Evolutionary conservation across 1,140 invertebrate genomes (phyloP).

Genomic region (Gonatopus flavifemur): DNA sequence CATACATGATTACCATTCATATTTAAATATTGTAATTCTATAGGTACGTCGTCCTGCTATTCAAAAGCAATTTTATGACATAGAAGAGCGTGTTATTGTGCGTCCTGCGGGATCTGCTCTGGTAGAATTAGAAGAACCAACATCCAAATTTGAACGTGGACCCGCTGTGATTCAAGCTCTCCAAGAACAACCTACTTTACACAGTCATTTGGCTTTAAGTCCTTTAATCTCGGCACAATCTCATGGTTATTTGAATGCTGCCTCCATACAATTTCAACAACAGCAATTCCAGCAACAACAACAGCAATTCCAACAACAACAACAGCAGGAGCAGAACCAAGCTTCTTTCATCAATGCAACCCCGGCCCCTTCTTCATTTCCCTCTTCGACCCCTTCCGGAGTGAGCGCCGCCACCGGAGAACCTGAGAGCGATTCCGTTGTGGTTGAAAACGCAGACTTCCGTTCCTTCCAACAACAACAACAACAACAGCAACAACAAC

Average conservation of each 20-base stretch:
- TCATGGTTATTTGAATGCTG: constrained; percentile 10
- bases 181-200: constrained; percentile 26
- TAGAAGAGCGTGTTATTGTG: constrained; percentile 65
- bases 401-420: constrained; percentile 20
- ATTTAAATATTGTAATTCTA: constrained; percentile 30
- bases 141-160: constrained; percentile 63
- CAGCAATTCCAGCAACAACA: constrained; percentile 20
- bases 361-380: constrained; percentile 24
- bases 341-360: constrained; percentile 16
- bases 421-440: constrained; percentile 42
- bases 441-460: constrained; percentile 50
- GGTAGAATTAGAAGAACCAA: constrained; percentile 64
- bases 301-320: constrained; percentile 17
- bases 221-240: constrained; percentile 23
- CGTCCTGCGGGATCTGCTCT: constrained; percentile 66
- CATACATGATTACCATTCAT: not conserved
- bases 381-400: constrained; percentile 29
- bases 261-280: constrained; percentile 12
- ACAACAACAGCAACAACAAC: constrained; percentile 1
- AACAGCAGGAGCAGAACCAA: too few relatives aligned
- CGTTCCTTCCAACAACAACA: constrained; percentile 20
- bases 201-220: too few relatives aligned
- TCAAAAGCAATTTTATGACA: constrained; percentile 69
- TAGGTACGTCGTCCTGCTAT: constrained; percentile 66
- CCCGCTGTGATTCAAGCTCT: constrained; percentile 51